Evolutionary conservation across 2,113 vertebrate genomes (phyloP).

Genomic region (Benitochromis conjunctus): DNA sequence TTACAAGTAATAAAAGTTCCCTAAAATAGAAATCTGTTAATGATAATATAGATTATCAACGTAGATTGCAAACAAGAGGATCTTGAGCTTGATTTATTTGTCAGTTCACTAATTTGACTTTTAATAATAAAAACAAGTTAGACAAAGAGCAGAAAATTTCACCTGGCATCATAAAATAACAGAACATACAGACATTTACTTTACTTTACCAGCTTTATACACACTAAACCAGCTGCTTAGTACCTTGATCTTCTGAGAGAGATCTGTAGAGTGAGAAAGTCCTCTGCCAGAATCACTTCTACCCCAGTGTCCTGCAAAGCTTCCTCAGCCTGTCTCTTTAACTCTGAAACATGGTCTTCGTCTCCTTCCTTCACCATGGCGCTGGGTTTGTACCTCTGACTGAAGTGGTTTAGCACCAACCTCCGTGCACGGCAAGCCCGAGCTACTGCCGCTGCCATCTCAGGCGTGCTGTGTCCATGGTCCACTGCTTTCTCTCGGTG

Average conservation of each 20-base stretch:
- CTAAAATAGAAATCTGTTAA: neutral
- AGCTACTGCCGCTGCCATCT: constrained; percentile 80
- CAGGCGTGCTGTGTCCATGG: constrained; percentile 86
- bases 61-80: neutral
- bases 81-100: neutral
- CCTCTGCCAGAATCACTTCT: constrained; percentile 84
- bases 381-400: constrained; percentile 84
- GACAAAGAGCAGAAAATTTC: neutral
- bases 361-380: constrained; percentile 61
- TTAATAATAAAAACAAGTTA: neutral
- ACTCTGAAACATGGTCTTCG: constrained; percentile 58
- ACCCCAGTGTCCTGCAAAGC: constrained; percentile 58
- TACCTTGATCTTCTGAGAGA: constrained; percentile 64
- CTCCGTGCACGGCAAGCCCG: constrained; percentile 63
- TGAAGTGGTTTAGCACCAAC: constrained; percentile 88
- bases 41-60: neutral
- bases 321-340: constrained; percentile 79
- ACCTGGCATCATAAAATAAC: neutral
- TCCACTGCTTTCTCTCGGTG: constrained; percentile 84
- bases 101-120: neutral
- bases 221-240: neutral
- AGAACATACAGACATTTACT: neutral
- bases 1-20: neutral
- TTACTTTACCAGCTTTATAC: neutral
- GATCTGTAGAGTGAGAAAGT: constrained; percentile 83